Evolutionary conservation across 2,888 invertebrate species (phyloP).

Genomic region (Melolontha melolontha): DNA sequence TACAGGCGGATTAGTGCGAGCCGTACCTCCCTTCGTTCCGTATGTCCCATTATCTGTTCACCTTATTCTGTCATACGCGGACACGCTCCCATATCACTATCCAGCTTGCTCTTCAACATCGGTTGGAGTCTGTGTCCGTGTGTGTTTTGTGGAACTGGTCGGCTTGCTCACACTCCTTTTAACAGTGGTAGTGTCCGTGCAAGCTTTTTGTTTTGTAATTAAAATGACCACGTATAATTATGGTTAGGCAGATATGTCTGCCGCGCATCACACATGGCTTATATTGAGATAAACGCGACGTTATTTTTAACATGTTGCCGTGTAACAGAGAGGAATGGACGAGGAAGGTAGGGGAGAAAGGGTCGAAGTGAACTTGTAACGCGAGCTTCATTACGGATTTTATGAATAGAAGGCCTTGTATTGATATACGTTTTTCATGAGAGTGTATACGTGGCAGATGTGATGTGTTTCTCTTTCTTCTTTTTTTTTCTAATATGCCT

Average conservation of each 20-base stretch:
- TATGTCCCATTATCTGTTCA: conserved; percentile 15
- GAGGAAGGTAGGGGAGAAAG: background rate
- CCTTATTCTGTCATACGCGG: conserved; percentile 38
- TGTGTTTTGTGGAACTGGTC: too few species aligned
- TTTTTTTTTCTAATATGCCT: too few species aligned
- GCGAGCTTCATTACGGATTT: conserved; percentile 37
- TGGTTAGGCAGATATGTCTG: conserved; percentile 52
- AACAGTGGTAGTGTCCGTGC: conserved; percentile 44
- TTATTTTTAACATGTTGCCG: conserved; percentile 50
- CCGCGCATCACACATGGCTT: conserved; percentile 51
- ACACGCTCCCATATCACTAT: background rate
- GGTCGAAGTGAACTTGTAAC: background rate
- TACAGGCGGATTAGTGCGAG: conserved; percentile 52
- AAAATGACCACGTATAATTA: conserved; percentile 59
- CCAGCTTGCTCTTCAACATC: background rate
- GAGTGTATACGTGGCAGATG: too few species aligned
- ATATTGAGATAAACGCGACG: conserved; percentile 54
- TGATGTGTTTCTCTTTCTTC: too few species aligned
- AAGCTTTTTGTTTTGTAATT: conserved; percentile 57
- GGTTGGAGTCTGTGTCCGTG: too few species aligned
- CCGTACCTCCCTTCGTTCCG: conserved; percentile 20
- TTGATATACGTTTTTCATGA: too few species aligned
- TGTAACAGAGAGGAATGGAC: background rate
- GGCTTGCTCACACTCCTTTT: conserved; percentile 46
- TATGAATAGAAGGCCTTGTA: conserved; percentile 35